These are phyloP conservation scores for Dryomyza anilis DNA, from an alignment of 2,888 invertebrate species.

Conservation along the genomic window DNA sequence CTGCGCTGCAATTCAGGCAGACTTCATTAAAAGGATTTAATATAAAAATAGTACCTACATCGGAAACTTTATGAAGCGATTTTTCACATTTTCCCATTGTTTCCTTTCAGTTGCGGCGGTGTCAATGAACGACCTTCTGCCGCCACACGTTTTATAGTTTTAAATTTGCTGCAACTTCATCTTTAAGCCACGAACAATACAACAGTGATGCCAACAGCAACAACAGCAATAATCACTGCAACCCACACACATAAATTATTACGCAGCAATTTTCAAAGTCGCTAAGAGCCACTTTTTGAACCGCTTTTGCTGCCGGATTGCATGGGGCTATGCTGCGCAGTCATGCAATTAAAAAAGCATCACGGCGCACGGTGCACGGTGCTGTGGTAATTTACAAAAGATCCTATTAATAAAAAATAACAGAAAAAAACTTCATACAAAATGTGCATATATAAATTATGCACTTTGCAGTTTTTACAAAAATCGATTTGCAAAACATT, in stretches of 20 bases:
- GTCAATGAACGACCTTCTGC: constrained; percentile 23
- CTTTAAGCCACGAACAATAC: background rate
- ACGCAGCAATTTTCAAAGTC: background rate
- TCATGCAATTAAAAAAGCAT: constrained; percentile 17
- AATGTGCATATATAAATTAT: no score
- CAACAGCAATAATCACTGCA: constrained; percentile 3
- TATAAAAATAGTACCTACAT: no score
- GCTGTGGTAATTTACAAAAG: no score
- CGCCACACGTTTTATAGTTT: constrained; percentile 13
- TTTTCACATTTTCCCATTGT: background rate
- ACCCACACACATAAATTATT: background rate
- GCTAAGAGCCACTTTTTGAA: background rate
- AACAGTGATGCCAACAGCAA: background rate
- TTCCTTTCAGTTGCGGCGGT: constrained; percentile 19
- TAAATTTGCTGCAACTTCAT: constrained; percentile 6
- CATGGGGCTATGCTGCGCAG: background rate
- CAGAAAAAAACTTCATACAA: no score
- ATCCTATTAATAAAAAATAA: no score
- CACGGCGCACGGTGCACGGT: no score
- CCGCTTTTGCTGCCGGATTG: background rate
- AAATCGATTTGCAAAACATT: no score
- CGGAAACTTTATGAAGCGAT: no score
- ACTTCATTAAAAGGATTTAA: background rate
- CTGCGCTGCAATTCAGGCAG: background rate
- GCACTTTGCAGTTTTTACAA: no score